phyloP scores from a whole-genome alignment of 2,888 invertebrate species.

The Mamestra brassicae region DNA sequence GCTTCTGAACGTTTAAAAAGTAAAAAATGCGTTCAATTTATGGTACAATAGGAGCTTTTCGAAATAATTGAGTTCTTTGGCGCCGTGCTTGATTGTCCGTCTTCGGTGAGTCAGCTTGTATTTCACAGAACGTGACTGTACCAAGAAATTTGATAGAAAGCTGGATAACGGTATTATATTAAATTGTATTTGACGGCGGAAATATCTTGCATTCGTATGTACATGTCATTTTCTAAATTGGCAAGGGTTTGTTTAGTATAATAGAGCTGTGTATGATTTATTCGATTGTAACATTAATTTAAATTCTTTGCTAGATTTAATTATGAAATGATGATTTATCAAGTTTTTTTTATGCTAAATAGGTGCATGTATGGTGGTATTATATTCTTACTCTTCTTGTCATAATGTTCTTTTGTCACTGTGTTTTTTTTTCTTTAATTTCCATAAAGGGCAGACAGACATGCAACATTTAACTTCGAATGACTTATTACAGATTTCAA shows the following conservation, averaged over 20 bases:
- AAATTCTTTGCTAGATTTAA: background rate
- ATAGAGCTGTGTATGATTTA: constrained; percentile 3
- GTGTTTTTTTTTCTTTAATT: constrained; percentile 21
- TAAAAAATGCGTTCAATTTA: constrained; percentile 41
- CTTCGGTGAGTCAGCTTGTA: constrained; percentile 60
- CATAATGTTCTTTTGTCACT: background rate
- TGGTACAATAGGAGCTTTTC: constrained; percentile 55
- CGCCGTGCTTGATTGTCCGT: constrained; percentile 39
- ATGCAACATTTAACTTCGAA: constrained; percentile 37
- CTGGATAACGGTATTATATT: constrained; percentile 54
- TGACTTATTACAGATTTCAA: constrained; percentile 47
- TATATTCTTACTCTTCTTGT: background rate
- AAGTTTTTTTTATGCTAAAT: too few species aligned
- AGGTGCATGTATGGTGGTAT: too few species aligned
- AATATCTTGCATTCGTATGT: constrained; percentile 19
- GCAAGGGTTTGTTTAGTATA: constrained; percentile 14
- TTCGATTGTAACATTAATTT: background rate
- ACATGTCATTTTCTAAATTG: constrained; percentile 27
- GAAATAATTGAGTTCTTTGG: constrained; percentile 50
- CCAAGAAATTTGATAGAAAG: constrained; percentile 61
- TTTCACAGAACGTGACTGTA: constrained; percentile 50
- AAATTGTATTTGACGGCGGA: constrained; percentile 50
- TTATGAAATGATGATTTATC: too few species aligned
- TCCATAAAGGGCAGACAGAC: constrained; percentile 7
- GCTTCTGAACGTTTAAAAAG: constrained; percentile 29